These are phyloP conservation scores for Anoplolepis gracilipes DNA, from an alignment of 1,140 invertebrate genomes.

Conservation along the genomic window DNA sequence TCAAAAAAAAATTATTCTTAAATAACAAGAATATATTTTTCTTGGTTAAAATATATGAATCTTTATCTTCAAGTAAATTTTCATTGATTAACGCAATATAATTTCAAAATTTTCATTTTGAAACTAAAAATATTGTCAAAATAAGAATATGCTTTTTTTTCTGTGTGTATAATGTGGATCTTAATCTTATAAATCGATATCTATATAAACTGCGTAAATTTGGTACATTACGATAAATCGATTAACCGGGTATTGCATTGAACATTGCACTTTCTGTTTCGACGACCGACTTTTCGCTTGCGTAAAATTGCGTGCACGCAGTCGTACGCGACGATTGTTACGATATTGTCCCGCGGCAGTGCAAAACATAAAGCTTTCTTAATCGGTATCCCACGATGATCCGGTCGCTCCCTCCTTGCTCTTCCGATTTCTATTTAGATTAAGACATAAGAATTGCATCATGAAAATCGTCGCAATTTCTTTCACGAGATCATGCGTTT, in stretches of 20 bases:
- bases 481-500: constrained; percentile 7
- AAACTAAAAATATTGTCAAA: too few species aligned
- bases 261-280: constrained; percentile 1
- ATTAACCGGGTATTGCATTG: not conserved
- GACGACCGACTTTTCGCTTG: not conserved
- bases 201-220: not conserved
- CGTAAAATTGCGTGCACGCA: constrained; percentile 54
- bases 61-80: too few species aligned
- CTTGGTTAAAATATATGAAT: too few species aligned
- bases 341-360: not conserved
- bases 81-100: too few species aligned
- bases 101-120: too few species aligned
- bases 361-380: constrained; percentile 55
- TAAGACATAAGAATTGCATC: constrained; percentile 42
- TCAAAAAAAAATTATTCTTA: too few species aligned
- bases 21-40: too few species aligned
- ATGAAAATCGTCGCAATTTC: constrained; percentile 18
- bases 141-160: too few species aligned
- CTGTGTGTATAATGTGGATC: too few species aligned
- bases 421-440: constrained; percentile 38
- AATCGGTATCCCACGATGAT: constrained; percentile 21
- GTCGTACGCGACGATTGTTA: constrained; percentile 45
- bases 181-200: not conserved
- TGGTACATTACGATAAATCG: not conserved
- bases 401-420: constrained; percentile 22